phyloP scores from a whole-genome alignment of 2,888 invertebrate species.

The Macropis europaea region DNA sequence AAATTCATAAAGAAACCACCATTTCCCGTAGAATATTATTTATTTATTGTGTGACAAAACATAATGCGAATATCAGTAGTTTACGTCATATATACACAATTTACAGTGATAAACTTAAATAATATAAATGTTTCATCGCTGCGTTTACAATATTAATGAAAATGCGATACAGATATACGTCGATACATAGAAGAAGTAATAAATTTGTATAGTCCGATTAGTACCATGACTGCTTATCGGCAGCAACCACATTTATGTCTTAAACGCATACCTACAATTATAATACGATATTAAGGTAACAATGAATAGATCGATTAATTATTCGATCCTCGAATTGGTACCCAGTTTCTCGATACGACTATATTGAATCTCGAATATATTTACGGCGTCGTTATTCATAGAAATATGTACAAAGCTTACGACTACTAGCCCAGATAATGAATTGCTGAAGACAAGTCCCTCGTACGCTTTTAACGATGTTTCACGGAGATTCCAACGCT shows the following conservation, averaged over 20 bases:
- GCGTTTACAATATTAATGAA: not conserved
- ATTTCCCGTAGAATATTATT: conserved; percentile 16
- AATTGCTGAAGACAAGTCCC: conserved; percentile 48
- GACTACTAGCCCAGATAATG: conserved; percentile 51
- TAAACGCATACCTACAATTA: not conserved
- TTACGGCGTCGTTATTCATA: conserved; percentile 12
- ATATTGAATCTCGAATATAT: not conserved
- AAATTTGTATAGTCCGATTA: not conserved
- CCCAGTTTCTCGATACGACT: conserved; percentile 9
- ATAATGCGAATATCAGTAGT: conserved; percentile 16
- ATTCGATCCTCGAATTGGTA: conserved; percentile 22
- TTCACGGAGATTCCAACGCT: not conserved
- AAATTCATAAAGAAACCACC: too few species aligned
- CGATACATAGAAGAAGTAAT: not conserved
- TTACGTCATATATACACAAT: conserved; percentile 36
- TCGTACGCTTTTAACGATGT: conserved; percentile 33
- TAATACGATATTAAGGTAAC: not conserved
- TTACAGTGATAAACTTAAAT: conserved; percentile 31
- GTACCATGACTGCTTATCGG: not conserved
- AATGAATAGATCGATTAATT: conserved; percentile 10
- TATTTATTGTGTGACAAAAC: conserved; percentile 48
- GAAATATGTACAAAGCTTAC: conserved; percentile 48
- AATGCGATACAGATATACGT: not conserved
- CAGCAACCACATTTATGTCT: conserved; percentile 7
- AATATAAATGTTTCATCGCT: conserved; percentile 22